Percentiles rank a stretch among this genome's conserved stretches.
Conservation (phyloP, 2,888 invertebrate species). For the Hypselothyrea guttata region DNA sequence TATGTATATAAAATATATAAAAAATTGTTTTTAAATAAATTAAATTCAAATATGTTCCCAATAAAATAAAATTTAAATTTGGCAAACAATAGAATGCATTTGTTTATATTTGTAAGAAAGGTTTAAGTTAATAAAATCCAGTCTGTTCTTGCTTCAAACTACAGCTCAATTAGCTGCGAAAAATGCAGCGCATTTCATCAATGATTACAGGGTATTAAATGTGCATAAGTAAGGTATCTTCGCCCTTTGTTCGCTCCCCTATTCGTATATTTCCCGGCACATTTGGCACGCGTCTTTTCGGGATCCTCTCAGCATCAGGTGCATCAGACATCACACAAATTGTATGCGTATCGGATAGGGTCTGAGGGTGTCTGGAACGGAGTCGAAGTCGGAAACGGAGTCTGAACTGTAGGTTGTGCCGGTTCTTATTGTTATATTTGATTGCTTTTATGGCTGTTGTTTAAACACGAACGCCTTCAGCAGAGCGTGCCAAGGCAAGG, state of each 20-base stretch:
- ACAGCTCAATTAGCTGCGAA: no score
- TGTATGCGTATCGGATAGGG: not conserved
- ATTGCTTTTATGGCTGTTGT: conserved; percentile 71
- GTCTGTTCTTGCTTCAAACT: no score
- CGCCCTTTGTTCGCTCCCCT: not conserved
- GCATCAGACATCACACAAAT: conserved; percentile 29
- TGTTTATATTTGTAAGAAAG: no score
- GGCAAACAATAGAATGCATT: no score
- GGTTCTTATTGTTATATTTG: conserved; percentile 46
- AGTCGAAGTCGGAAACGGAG: not conserved
- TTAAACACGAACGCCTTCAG: conserved; percentile 70
- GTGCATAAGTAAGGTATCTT: conserved; percentile 5
- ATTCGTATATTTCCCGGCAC: conserved; percentile 53
- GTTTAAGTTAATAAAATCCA: no score
- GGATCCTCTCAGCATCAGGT: conserved; percentile 57
- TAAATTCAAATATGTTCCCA: no score
- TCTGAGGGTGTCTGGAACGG: not conserved
- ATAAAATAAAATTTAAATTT: no score
- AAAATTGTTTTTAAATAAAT: no score
- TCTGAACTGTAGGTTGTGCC: not conserved
- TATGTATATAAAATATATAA: no score
- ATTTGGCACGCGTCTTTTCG: conserved; percentile 71
- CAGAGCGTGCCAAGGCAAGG: conserved; percentile 51
- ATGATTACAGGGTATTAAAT: not conserved
- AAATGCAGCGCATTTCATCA: no score